Base-by-base conservation (phyloP, 1,140 invertebrate species). In the Maconellicoccus hirsutus region DNA sequence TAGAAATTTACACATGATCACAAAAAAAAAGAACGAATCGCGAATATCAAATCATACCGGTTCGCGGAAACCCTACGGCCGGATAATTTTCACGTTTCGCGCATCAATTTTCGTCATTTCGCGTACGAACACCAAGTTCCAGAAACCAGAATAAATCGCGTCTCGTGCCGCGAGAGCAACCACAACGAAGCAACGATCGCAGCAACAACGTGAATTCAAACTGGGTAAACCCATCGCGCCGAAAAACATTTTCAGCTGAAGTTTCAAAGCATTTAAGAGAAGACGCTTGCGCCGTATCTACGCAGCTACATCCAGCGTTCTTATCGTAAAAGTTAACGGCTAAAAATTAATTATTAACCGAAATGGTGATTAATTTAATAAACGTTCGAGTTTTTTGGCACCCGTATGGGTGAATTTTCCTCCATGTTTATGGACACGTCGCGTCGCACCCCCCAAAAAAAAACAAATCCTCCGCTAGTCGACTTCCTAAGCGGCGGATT, bases 291-390 rank as follows among this genome's bases (percentile, higher is more conserved):
- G 29, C 29, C 29, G 29, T 33, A 33, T 33, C 12, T 33, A 12
- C 42, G 16, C 16, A 19, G 42, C 3, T 16, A 52, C 42, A 33
- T 6, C 42, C 42, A 16, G 42, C 42, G 16, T 8, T 52, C 42
- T 52, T 16, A 52, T 19, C 42, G 42, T 52, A 16, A 52, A 52
- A 52, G 42, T 52, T 52, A 52, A 52, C 42, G 42, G 42, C 42
- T 52, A 52, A 52, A 52, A 52, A 52, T 52, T 52, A 52, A 52
- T 52, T 52, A 52, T 52, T 52, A 52, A 52, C 42, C 42, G 12
- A 14, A 19, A 52, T 52, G 42, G 16, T 52, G 42, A 52, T 52
- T 52, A 52, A 52, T 52, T 52, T 52, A 52, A 52, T 52, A 52
- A 52, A 52, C 42, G 42, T 52, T 4, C 29, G 29, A 33, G 12